Evolutionary conservation across 2,888 invertebrate species (phyloP).

Genomic region (Psylliodes chrysocephalus): DNA sequence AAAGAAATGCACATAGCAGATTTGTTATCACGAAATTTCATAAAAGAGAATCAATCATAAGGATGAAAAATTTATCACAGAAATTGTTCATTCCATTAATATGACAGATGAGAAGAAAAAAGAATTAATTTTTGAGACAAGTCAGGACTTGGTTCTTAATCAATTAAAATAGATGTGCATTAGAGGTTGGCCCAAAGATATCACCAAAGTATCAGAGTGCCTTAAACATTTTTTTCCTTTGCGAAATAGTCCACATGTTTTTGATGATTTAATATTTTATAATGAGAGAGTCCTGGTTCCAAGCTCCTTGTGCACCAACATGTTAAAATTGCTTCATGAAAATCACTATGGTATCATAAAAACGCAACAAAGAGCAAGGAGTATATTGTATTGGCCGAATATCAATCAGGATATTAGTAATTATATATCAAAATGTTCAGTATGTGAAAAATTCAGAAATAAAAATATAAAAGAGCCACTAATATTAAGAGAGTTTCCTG

Average conservation of each 20-base stretch:
- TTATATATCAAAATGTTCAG: not conserved
- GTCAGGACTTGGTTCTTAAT: not conserved
- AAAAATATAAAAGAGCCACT: not conserved
- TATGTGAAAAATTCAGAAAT: not conserved
- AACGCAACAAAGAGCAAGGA: not conserved
- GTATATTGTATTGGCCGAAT: not conserved
- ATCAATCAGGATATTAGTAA: not conserved
- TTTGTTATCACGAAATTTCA: constrained; percentile 24
- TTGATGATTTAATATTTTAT: not conserved
- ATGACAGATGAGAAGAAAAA: not conserved
- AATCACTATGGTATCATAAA: not conserved
- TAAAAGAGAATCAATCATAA: not conserved
- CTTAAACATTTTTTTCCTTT: too few relatives aligned
- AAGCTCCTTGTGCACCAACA: too few relatives aligned
- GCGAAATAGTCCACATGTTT: too few relatives aligned
- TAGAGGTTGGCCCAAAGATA: too few relatives aligned
- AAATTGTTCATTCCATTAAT: constrained; percentile 11
- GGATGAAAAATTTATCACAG: not conserved
- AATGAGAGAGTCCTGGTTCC: not conserved
- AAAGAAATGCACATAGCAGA: constrained; percentile 41
- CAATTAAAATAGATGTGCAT: too few relatives aligned
- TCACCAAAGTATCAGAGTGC: too few relatives aligned
- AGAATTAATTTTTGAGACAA: not conserved
- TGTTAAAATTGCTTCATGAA: not conserved
- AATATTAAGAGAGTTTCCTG: too few relatives aligned